phyloP scores from a whole-genome alignment of 37 sponge, comb jelly and placozoan genomes.

The Corticium candelabrum region DNA sequence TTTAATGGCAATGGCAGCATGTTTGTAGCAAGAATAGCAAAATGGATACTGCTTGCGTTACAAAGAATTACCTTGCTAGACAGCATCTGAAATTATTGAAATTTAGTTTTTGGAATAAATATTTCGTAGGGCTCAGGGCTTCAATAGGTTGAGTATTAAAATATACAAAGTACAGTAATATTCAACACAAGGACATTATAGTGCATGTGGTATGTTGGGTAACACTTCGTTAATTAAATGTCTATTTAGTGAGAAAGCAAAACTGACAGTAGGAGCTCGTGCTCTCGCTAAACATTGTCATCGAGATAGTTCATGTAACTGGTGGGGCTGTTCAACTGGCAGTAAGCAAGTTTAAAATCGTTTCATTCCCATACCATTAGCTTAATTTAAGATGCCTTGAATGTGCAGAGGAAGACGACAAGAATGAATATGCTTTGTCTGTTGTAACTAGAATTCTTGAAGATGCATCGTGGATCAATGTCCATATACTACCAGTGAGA shows the following conservation, averaged over 20 bases:
- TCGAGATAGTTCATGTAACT: conserved; percentile 43
- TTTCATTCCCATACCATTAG: too few relatives aligned
- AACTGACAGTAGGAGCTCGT: conserved; percentile 57
- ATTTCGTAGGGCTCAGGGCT: too few relatives aligned
- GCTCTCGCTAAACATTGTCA: conserved; percentile 67
- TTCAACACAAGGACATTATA: too few relatives aligned
- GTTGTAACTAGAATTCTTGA: conserved; percentile 24
- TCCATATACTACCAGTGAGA: conserved; percentile 43
- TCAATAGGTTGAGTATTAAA: too few relatives aligned
- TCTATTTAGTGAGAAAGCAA: conserved; percentile 17
- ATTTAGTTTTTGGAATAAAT: too few relatives aligned
- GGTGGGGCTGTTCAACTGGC: conserved; percentile 70
- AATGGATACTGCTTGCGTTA: too few relatives aligned
- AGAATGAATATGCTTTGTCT: conserved; percentile 52
- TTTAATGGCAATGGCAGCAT: too few relatives aligned
- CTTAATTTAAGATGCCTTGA: neutral
- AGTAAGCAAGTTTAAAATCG: conserved; percentile 14
- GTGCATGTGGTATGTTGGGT: conserved; percentile 22
- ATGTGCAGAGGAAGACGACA: conserved; percentile 35
- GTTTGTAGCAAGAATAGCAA: too few relatives aligned
- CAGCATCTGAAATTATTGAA: too few relatives aligned
- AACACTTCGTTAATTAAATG: conserved; percentile 6
- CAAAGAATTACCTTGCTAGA: too few relatives aligned
- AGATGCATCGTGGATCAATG: conserved; percentile 59
- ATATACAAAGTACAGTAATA: too few relatives aligned